Evolutionary conservation across 2,888 invertebrate genomes (phyloP).

Genomic region (Anoncus sp.): DNA sequence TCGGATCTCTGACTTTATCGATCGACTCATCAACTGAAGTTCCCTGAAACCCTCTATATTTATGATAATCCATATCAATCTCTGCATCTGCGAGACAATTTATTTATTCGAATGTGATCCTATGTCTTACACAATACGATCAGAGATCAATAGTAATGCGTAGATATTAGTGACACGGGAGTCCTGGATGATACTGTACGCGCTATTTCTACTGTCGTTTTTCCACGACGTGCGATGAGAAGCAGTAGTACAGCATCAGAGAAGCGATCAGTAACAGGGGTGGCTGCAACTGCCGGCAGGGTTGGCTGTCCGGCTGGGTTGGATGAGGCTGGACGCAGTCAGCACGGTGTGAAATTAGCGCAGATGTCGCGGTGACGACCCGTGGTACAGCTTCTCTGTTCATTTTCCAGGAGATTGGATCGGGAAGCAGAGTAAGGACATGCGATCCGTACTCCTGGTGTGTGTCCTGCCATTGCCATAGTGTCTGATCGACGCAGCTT

Average conservation of each 20-base stretch:
- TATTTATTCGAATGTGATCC: background rate
- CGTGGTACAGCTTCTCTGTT: slow-evolving; percentile 79
- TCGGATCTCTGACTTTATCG: too few relatives aligned
- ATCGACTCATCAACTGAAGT: too few relatives aligned
- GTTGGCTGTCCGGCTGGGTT: slow-evolving; percentile 47
- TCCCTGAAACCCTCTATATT: background rate
- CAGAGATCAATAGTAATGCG: background rate
- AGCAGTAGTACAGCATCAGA: slow-evolving; percentile 33
- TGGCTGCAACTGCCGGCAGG: slow-evolving; percentile 66
- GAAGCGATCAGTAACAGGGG: slow-evolving; percentile 57
- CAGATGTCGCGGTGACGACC: slow-evolving; percentile 82
- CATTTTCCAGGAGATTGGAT: slow-evolving; percentile 83
- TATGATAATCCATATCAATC: background rate
- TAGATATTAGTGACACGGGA: slow-evolving; percentile 17
- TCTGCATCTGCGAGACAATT: slow-evolving; percentile 2
- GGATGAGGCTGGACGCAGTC: slow-evolving; percentile 73
- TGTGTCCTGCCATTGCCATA: slow-evolving; percentile 35
- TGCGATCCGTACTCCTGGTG: slow-evolving; percentile 39
- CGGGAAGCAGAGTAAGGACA: slow-evolving; percentile 73
- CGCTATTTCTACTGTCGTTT: slow-evolving; percentile 31
- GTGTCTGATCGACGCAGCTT: slow-evolving; percentile 22
- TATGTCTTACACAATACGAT: slow-evolving; percentile 1
- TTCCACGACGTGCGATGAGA: slow-evolving; percentile 30
- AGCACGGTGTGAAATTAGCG: slow-evolving; percentile 83
- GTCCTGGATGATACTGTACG: slow-evolving; percentile 28